phyloP scores from a whole-genome alignment of 2,888 invertebrate species.

The Eucera pruinosa region DNA sequence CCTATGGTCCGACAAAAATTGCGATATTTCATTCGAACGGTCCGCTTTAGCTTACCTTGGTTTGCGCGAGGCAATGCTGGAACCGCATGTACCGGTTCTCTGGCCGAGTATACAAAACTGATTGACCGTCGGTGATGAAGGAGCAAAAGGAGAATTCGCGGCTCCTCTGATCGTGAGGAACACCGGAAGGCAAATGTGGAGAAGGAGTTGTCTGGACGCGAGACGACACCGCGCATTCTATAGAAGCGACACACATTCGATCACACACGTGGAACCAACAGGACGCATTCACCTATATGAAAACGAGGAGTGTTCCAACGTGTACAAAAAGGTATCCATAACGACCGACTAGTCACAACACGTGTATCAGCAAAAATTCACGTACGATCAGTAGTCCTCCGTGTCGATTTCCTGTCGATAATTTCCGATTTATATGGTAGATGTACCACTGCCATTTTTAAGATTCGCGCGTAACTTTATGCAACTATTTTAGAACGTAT shows the following conservation, averaged over 20 bases:
- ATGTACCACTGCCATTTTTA: too few relatives aligned
- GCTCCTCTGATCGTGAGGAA: conserved; percentile 57
- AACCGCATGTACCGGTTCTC: conserved; percentile 15
- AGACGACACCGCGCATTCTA: conserved; percentile 57
- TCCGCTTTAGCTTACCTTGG: conserved; percentile 24
- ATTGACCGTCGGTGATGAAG: not conserved
- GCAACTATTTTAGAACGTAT: too few relatives aligned
- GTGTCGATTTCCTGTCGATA: conserved; percentile 41
- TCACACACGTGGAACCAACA: conserved; percentile 32
- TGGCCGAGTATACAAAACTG: not conserved
- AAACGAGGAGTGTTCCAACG: conserved; percentile 59
- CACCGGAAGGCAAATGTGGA: conserved; percentile 74
- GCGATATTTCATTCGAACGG: not conserved
- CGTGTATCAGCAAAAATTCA: conserved; percentile 52
- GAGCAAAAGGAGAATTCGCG: conserved; percentile 15
- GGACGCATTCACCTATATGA: conserved; percentile 39
- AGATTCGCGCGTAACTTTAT: too few relatives aligned
- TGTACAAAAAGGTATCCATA: conserved; percentile 73
- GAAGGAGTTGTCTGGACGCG: conserved; percentile 57
- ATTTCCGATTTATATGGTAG: too few relatives aligned
- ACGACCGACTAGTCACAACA: conserved; percentile 76
- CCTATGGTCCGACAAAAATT: too few relatives aligned
- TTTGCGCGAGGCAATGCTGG: not conserved
- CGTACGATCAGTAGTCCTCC: conserved; percentile 58
- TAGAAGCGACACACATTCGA: conserved; percentile 46